These are phyloP conservation scores for Calcarius lapponicus DNA, from an alignment of 2,797 vertebrate genomes.

Conservation along the genomic window DNA sequence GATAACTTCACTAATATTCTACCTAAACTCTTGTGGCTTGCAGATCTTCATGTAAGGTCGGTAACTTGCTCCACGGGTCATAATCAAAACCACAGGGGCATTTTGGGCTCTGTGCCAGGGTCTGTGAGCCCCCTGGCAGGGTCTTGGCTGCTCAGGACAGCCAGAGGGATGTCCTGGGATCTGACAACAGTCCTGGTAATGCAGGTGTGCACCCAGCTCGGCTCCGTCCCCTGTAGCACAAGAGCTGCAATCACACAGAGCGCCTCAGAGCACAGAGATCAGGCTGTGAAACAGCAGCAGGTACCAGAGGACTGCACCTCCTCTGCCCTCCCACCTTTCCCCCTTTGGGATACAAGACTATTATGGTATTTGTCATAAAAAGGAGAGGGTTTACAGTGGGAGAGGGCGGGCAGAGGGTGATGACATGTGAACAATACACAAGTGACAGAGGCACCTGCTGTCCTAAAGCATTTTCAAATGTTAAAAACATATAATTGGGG, in stretches of 20 bases:
- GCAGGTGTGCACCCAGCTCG: background rate
- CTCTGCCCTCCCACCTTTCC: background rate
- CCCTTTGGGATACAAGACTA: background rate
- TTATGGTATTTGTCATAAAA: background rate
- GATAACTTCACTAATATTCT: too few species aligned
- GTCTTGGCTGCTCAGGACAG: too few species aligned
- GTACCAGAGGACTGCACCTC: background rate
- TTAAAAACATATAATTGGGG: background rate
- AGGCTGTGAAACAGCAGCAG: background rate
- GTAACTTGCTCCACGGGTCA: too few species aligned
- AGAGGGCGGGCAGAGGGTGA: background rate
- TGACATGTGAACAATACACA: rapidly evolving
- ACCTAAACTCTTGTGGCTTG: too few species aligned
- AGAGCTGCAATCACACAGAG: background rate
- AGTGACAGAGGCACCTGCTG: background rate
- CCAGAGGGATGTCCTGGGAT: too few species aligned
- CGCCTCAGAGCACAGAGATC: background rate
- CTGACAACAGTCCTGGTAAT: background rate
- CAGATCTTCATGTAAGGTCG: too few species aligned
- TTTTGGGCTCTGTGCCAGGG: too few species aligned
- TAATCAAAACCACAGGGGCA: too few species aligned
- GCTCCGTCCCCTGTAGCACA: background rate
- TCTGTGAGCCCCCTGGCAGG: too few species aligned
- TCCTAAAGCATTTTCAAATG: background rate
- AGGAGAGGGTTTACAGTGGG: background rate